Evolutionary conservation across 2,113 vertebrate species (phyloP), one percentile per base, ranked within the genome.

Genomic region (Chaetorhynchus papuensis): DNA sequence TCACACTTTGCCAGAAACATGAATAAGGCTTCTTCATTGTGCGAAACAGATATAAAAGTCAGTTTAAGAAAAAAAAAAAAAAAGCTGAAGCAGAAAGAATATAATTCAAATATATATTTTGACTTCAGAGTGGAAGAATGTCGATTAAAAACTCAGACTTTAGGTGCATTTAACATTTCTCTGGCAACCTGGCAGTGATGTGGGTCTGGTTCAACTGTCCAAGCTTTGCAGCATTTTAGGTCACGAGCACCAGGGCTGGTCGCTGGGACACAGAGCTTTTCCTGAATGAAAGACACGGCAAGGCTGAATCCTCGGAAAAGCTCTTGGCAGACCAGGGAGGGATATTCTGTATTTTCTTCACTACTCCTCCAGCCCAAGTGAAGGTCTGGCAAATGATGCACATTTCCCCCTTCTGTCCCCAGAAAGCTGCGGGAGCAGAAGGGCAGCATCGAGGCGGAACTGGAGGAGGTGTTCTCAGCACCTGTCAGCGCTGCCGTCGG

Each of bases 361-460:
- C 49, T n/a, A 5, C 17, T 90, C 45, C 70, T 28, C 35, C 63
- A 56, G 47, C 56, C 47, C 27, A 71, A 86, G 31, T 0, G 18
- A 75, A 82, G 37, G 13, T 39, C 53, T 82, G 76, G 61, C 39
- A 60, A 68, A 47, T 19, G 27, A n/a, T 0, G 5, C 17, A 2
- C 49, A 1, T 92, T 85, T 88, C 54, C 15, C 50, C 69, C 56
- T 66, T 93, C n/a, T 92, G 1, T 85, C 77, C 94, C 60, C 96
- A 99, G 99, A 41, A 98, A 98, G 57, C 91, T 98, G 45, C 53
- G 85, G 89, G 97, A 97, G 63, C 86, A 98, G 87, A 94, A 69
- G 39, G 77, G 4, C 7, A 47, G 6, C 10, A 95, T 98, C 17
- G 97, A 64, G 61, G 30, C 2, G 16, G 94, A 96, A 69, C 97